These are phyloP conservation scores for Boleophthalmus pectinirostris DNA, from an alignment of 2,113 vertebrate species.

Conservation along the genomic window DNA sequence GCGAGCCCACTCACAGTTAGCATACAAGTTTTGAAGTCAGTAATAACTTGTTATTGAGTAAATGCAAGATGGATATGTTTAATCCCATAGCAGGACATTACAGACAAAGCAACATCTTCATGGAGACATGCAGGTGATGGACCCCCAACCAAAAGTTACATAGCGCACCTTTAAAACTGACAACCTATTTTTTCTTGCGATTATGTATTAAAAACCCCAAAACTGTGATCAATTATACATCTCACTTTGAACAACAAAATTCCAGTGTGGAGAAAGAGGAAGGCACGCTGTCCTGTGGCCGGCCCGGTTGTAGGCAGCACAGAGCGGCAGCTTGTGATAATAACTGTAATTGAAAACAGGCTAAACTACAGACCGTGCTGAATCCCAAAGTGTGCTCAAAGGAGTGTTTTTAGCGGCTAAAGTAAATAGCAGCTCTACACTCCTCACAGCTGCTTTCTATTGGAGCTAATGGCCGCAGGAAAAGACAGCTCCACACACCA, in stretches of 20 bases:
- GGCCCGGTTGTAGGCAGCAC: conserved; percentile 37
- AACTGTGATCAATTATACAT: conserved; percentile 47
- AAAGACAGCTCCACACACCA: conserved; percentile 49
- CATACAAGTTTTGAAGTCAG: too few species aligned
- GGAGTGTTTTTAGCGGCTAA: conserved; percentile 56
- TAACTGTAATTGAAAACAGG: conserved; percentile 74
- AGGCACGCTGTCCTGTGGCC: conserved; percentile 43
- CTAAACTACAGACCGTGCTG: conserved; percentile 54
- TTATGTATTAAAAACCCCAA: conserved; percentile 4
- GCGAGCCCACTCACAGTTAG: too few species aligned
- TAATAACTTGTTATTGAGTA: too few species aligned
- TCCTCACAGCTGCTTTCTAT: conserved; percentile 72
- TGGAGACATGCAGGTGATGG: too few species aligned
- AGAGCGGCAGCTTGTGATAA: conserved; percentile 73
- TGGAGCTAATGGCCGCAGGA: conserved; percentile 50
- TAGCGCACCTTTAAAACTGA: too few species aligned
- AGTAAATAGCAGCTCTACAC: conserved; percentile 51
- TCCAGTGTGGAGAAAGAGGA: conserved; percentile 51
- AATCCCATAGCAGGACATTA: too few species aligned
- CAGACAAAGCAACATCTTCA: too few species aligned
- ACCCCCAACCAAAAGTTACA: too few species aligned
- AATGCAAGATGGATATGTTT: too few species aligned
- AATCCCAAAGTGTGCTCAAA: conserved; percentile 49
- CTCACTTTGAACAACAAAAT: conserved; percentile 62
- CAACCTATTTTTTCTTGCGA: too few species aligned